Base-by-base conservation (phyloP, 1,140 invertebrate genomes). In the Thaumatotibia leucotreta region DNA sequence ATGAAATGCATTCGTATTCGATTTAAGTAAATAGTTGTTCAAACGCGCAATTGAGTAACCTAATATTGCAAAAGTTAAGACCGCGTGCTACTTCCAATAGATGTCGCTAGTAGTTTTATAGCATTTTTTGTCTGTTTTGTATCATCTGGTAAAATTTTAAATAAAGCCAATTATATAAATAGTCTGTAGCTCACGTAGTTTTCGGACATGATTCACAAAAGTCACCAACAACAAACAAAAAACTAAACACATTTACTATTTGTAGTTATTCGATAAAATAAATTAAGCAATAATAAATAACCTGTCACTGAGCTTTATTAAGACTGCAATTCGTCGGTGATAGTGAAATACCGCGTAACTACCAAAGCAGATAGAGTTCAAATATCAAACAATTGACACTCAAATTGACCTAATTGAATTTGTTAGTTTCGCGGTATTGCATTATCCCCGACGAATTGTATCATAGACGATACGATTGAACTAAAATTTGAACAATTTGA, bases 21-120 rank as follows among this genome's bases (percentile, higher is more conserved):
- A 14, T 29, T 52, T 58, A 58, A 58, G 52, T 58, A 58, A 58
- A 29, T 58, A 27, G 52, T 58, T 58, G 52, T 58, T 58, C 52
- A 58, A 45, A 45, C 39, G 39, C 39, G 17, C 17, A 14, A 29
- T 58, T 58, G 24, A 27, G 29, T 58, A 58, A 27, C 24, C 52
- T 58, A 58, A 58, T 58, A 58, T 58, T 58, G 52, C 52, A 58
- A 58, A 58, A 29, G 24, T 54, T 24, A 58, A 11, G 17, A 24
- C 52, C 29, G 52, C 52, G n/a, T 5, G 52, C 52, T 31, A 58
- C 24, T 29, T 29, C 8, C 8, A 58, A 24, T 11, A 27, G 22
- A 54, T n/a, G 24, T 23, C 52, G 23, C 52, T 20, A 58, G 33
- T 3, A 39, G 31, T 39, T 3, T 3, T 39, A 39, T 4, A 39